phyloP scores from a whole-genome alignment of 2,797 vertebrate species.

The Bradypodion ventrale region DNA sequence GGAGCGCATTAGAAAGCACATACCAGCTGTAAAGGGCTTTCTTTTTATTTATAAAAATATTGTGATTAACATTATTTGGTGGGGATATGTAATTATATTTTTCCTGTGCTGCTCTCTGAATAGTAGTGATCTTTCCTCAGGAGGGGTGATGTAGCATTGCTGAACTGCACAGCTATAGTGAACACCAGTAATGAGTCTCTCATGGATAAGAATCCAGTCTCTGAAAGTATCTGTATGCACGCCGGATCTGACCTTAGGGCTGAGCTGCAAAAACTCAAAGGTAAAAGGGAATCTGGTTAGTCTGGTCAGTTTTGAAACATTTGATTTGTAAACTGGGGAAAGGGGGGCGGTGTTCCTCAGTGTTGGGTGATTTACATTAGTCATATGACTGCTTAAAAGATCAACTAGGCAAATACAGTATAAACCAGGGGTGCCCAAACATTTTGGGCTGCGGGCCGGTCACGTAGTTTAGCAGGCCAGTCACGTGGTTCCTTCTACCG shows the following conservation, averaged over 20 bases:
- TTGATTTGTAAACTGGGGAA: neutral
- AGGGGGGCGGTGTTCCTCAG: neutral
- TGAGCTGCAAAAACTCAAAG: conserved; percentile 94
- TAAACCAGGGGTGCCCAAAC: no score
- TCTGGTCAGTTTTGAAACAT: neutral
- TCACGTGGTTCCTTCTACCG: no score
- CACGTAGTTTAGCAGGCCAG: no score
- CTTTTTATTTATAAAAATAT: neutral
- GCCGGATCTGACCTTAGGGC: conserved; percentile 90
- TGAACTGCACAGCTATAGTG: conserved; percentile 94
- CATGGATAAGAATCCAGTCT: conserved; percentile 92
- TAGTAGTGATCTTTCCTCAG: conserved; percentile 72
- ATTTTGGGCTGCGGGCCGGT: no score
- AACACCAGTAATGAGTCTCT: conserved; percentile 96
- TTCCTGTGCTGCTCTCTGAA: conserved; percentile 14
- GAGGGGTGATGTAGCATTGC: conserved; percentile 86
- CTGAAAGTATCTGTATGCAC: conserved; percentile 88
- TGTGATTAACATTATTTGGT: neutral
- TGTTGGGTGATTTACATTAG: neutral
- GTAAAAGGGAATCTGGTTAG: conserved; percentile 67
- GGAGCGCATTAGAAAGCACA: neutral
- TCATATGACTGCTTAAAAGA: neutral
- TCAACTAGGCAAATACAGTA: no score
- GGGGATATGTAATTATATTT: neutral
- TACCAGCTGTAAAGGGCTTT: neutral